These are phyloP conservation scores for Keiferia lycopersicella DNA, from an alignment of 2,888 invertebrate species.

Conservation along the genomic window DNA sequence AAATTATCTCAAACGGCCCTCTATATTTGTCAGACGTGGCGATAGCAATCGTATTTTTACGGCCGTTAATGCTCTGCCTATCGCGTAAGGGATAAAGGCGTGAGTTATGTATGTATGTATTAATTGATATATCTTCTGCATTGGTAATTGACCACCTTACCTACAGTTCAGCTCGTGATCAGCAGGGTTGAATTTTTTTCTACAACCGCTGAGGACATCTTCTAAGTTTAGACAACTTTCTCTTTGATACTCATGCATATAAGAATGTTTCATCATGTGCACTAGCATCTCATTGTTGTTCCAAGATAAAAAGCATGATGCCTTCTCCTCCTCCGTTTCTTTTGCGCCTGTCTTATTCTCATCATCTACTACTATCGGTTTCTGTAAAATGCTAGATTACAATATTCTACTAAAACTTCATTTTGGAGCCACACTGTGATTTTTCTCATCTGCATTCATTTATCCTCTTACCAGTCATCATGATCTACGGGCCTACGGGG, in stretches of 20 bases:
- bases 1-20: no score
- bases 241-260: slow-evolving; percentile 64
- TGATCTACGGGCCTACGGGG: no score
- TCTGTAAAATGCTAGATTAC: background rate
- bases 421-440: no score
- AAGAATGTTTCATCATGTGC: slow-evolving; percentile 76
- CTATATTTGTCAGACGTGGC: no score
- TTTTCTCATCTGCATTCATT: no score
- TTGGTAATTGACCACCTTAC: slow-evolving; percentile 36
- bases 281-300: slow-evolving; percentile 71
- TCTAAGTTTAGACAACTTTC: slow-evolving; percentile 41
- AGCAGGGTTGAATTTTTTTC: slow-evolving; percentile 51
- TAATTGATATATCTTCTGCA: no score
- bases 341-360: slow-evolving; percentile 28
- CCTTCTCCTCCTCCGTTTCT: slow-evolving; percentile 23
- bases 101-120: no score
- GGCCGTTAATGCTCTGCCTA: no score
- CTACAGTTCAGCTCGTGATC: slow-evolving; percentile 62
- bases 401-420: background rate
- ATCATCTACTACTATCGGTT: slow-evolving; percentile 24
- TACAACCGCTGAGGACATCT: slow-evolving; percentile 53
- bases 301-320: slow-evolving; percentile 62
- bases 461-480: no score
- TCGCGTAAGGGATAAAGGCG: no score
- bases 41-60: no score